A percentile compares a stretch with the other conserved stretches of the same genome.
Conservation (phyloP, 2,113 vertebrate genomes). For the Etheostoma spectabile region DNA sequence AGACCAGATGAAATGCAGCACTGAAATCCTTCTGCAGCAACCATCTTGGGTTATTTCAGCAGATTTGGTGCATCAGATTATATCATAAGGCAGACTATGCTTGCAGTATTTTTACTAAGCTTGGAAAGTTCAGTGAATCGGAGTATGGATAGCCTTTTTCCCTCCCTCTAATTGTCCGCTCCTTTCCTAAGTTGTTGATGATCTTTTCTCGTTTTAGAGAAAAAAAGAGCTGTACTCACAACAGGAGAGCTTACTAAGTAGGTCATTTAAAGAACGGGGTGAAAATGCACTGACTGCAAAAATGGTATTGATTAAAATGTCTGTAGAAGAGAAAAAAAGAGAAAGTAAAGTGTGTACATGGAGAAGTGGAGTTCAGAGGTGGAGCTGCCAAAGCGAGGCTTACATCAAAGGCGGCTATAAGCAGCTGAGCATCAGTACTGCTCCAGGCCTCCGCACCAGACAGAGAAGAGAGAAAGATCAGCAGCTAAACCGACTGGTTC, state of each 20-base stretch:
- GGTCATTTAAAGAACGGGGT: constrained; percentile 56
- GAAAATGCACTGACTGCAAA: constrained; percentile 26
- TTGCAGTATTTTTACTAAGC: constrained; percentile 43
- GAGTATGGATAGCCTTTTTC: constrained; percentile 18
- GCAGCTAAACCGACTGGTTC: background rate
- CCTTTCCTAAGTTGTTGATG: background rate
- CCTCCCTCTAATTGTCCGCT: background rate
- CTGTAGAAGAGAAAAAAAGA: background rate
- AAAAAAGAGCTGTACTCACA: constrained; percentile 25
- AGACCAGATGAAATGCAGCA: constrained; percentile 4
- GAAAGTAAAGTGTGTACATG: background rate
- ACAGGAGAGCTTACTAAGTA: constrained; percentile 66
- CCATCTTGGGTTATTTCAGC: background rate
- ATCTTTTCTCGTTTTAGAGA: constrained; percentile 24
- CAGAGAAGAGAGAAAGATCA: constrained; percentile 1
- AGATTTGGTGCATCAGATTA: constrained; percentile 33
- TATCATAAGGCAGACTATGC: constrained; percentile 11
- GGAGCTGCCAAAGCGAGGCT: constrained; percentile 20
- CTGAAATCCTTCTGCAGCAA: constrained; percentile 22
- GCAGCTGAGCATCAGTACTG: constrained; percentile 21
- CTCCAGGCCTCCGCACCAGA: constrained; percentile 27
- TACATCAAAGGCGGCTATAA: constrained; percentile 20
- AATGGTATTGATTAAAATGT: constrained; percentile 35
- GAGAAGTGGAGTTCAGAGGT: constrained; percentile 40
- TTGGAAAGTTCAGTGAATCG: constrained; percentile 40